Conservation (phyloP, 2,113 vertebrate species). For the rabbit (Oryctolagus cuniculus) region DNA sequence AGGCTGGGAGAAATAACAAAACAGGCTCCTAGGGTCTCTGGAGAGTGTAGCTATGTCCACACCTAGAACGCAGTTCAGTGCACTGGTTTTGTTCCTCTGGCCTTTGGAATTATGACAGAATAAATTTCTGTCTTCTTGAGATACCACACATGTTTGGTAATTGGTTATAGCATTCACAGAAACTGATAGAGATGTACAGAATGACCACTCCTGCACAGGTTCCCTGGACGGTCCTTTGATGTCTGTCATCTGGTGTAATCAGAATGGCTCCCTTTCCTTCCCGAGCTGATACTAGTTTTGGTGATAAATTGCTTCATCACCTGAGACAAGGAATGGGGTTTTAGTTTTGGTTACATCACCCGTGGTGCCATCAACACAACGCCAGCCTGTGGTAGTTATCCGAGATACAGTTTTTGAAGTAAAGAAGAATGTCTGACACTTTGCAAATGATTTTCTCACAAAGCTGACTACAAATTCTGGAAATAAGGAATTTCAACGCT, state of each 20-base stretch:
- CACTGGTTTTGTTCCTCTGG: neutral
- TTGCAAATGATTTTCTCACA: slow-evolving; percentile 5
- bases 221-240: neutral
- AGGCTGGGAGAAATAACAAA: neutral
- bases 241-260: neutral
- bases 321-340: neutral
- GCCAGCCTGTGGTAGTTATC: neutral
- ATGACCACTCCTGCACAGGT: neutral
- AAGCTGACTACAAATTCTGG: slow-evolving; percentile 1
- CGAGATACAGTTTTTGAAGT: neutral
- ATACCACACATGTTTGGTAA: neutral
- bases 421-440: neutral
- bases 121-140: neutral
- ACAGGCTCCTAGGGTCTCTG: neutral
- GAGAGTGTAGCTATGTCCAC: neutral
- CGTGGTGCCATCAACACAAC: neutral
- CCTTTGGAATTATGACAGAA: neutral
- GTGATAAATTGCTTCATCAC: neutral
- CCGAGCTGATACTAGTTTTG: neutral
- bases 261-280: neutral
- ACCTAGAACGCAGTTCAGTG: neutral
- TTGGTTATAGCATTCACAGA: neutral
- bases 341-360: neutral
- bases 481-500: slow-evolving; percentile 27
- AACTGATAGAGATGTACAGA: neutral